Conservation (phyloP, 2,888 invertebrate genomes). For the Myopa testacea region DNA sequence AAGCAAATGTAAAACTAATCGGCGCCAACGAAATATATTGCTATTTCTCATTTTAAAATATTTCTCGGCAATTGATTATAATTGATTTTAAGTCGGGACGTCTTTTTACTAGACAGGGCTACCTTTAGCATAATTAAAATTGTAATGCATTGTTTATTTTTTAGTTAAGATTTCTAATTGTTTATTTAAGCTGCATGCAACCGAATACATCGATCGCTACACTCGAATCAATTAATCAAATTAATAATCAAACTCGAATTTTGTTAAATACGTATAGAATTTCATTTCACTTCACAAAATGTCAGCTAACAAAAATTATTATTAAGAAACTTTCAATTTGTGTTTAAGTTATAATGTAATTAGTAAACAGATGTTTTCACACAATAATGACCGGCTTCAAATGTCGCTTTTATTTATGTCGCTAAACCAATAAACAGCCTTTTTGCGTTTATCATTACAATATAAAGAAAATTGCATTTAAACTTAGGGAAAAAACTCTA, state of each 20-base stretch:
- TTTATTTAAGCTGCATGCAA: neutral
- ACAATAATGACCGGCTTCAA: neutral
- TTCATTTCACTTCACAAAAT: neutral
- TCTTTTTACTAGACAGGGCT: neutral
- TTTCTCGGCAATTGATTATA: neutral
- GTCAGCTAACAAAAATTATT: neutral
- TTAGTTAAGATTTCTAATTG: neutral
- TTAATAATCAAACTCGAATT: constrained; percentile 13
- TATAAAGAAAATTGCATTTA: constrained; percentile 33
- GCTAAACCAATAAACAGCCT: neutral
- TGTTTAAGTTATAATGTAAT: neutral
- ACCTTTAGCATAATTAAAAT: neutral
- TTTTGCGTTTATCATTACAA: constrained; percentile 9
- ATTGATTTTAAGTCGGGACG: neutral
- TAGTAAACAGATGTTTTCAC: neutral
- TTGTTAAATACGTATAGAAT: constrained; percentile 4
- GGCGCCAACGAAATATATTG: neutral
- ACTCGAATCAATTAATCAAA: neutral
- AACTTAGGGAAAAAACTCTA: constrained; percentile 31
- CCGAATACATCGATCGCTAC: neutral
- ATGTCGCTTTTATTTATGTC: constrained; percentile 18
- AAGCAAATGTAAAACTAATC: constrained; percentile 14
- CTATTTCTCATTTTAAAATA: neutral
- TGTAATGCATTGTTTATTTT: neutral
- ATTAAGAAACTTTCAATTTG: neutral